Conservation (phyloP, 2,888 invertebrate genomes). For the Sesamia inferens region DNA sequence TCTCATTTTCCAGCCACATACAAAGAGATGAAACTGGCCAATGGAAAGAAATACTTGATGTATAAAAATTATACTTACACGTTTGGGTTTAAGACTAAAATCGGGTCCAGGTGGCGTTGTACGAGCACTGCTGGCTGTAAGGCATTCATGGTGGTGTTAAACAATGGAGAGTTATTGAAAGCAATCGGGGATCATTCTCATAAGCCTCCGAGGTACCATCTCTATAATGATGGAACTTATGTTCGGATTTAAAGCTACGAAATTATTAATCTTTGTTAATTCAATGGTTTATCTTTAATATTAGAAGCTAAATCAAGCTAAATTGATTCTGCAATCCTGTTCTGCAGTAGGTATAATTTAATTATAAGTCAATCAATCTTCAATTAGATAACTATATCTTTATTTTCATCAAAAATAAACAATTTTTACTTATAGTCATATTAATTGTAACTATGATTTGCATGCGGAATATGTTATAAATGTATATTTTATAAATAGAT, state of each 20-base stretch:
- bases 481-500: neutral
- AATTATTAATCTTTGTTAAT: neutral
- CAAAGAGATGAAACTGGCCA: conserved; percentile 49
- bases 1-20: conserved; percentile 31
- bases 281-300: neutral
- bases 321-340: neutral
- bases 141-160: conserved; percentile 54
- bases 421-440: neutral
- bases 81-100: conserved; percentile 28
- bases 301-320: neutral
- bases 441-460: neutral
- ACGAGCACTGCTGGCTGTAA: conserved; percentile 56
- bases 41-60: conserved; percentile 58
- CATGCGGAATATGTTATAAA: neutral
- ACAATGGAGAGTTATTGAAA: conserved; percentile 31
- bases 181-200: conserved; percentile 18
- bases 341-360: too few species aligned
- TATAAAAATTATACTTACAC: conserved; percentile 58
- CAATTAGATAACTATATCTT: neutral
- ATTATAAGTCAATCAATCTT: too few species aligned
- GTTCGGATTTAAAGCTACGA: conserved; percentile 5
- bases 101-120: conserved; percentile 41
- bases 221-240: conserved; percentile 29
- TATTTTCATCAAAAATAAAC: neutral
- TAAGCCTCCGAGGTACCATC: conserved; percentile 29